Conservation (phyloP, 92 coral and sea anemone species). For the Phenganax stokvisi region DNA sequence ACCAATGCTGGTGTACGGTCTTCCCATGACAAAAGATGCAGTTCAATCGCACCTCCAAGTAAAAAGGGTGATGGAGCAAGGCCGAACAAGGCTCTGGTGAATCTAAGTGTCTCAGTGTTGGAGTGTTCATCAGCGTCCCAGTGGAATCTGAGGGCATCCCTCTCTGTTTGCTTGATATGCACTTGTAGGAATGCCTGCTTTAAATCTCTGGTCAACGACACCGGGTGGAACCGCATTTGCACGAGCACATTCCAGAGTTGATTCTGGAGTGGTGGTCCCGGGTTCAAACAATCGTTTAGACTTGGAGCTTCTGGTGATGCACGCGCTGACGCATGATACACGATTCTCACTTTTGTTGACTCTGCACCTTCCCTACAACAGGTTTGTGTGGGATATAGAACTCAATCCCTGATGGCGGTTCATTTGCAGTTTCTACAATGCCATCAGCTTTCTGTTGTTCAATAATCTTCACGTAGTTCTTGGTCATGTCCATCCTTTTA, state of each 20-base stretch:
- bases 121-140: not conserved
- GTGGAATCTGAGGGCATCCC: conserved; percentile 50
- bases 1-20: not conserved
- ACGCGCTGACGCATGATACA: conserved; percentile 41
- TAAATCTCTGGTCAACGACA: conserved; percentile 46
- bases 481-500: no score
- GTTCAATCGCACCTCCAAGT: not conserved
- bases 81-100: not conserved
- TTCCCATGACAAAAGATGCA: not conserved
- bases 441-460: not conserved
- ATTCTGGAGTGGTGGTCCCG: conserved; percentile 57
- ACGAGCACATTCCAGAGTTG: conserved; percentile 49
- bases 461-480: not conserved
- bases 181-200: conserved; percentile 51
- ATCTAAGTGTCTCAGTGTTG: not conserved
- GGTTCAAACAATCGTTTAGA: conserved; percentile 48
- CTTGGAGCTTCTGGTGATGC: conserved; percentile 18
- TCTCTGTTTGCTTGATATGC: conserved; percentile 43
- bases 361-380: not conserved
- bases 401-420: not conserved
- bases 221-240: conserved; percentile 45
- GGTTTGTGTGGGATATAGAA: not conserved
- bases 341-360: conserved; percentile 28
- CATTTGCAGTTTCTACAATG: not conserved
- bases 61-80: not conserved